phyloP scores from a whole-genome alignment of 2,888 invertebrate species.

The Seira sanloemensis region DNA sequence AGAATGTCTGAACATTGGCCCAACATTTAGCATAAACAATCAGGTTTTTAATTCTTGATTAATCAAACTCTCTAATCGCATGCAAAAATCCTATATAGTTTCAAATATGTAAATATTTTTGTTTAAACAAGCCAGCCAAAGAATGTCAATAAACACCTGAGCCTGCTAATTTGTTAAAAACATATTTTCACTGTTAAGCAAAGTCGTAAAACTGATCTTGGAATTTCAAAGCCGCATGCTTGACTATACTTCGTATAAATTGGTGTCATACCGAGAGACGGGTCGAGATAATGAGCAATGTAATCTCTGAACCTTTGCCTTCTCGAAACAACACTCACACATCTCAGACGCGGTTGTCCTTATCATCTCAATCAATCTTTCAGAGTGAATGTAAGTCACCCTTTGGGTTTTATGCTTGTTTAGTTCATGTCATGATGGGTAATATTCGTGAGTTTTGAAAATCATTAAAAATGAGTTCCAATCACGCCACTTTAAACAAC shows the following conservation, averaged over 20 bases:
- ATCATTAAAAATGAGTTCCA: slow-evolving; percentile 38
- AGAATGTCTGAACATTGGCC: too few species aligned
- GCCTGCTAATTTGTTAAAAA: neutral
- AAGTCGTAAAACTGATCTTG: neutral
- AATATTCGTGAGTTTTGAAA: slow-evolving; percentile 45
- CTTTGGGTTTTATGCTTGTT: neutral
- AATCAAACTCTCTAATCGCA: too few species aligned
- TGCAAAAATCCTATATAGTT: too few species aligned
- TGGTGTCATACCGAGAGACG: neutral
- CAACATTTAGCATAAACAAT: too few species aligned
- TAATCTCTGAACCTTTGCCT: neutral
- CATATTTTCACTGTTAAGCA: neutral
- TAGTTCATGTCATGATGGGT: slow-evolving; percentile 14
- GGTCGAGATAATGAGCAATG: neutral
- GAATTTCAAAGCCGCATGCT: neutral
- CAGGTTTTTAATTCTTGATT: too few species aligned
- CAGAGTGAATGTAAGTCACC: slow-evolving; percentile 34
- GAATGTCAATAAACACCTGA: neutral
- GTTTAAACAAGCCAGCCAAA: too few species aligned
- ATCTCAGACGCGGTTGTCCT: neutral
- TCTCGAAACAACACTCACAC: neutral
- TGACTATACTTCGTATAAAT: neutral
- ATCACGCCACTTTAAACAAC: slow-evolving; percentile 28
- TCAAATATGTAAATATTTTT: too few species aligned
- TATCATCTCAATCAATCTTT: slow-evolving; percentile 41